These are phyloP conservation scores for Drosophila hamatofila DNA, from an alignment of 2,888 invertebrate genomes.

Conservation along the genomic window DNA sequence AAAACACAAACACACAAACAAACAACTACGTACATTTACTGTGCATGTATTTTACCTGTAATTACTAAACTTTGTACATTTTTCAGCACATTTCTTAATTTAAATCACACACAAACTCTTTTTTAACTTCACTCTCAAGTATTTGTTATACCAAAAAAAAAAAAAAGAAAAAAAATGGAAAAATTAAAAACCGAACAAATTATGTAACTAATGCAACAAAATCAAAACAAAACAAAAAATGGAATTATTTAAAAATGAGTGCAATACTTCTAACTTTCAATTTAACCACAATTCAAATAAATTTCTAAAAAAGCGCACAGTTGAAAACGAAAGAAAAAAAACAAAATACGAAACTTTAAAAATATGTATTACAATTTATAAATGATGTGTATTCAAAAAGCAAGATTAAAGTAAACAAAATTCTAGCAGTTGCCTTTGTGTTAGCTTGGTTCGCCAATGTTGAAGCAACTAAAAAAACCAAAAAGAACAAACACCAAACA, in stretches of 20 bases:
- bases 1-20: constrained; percentile 21
- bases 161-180: constrained; percentile 61
- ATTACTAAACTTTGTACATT: constrained; percentile 72
- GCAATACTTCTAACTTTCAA: constrained; percentile 53
- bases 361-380: constrained; percentile 38
- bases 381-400: constrained; percentile 59
- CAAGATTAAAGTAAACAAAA: constrained; percentile 44
- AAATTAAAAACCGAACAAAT: constrained; percentile 11
- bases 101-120: constrained; percentile 32
- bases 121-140: constrained; percentile 58
- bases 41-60: constrained; percentile 68
- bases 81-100: constrained; percentile 62
- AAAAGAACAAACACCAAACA: constrained; percentile 62
- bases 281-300: constrained; percentile 20
- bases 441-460: constrained; percentile 29
- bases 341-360: constrained; percentile 34
- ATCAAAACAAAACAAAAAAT: constrained; percentile 50
- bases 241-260: constrained; percentile 30
- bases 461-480: constrained; percentile 42
- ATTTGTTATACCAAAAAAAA: constrained; percentile 68
- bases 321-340: constrained; percentile 19
- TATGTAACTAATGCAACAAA: constrained; percentile 47
- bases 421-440: constrained; percentile 48
- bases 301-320: constrained; percentile 59
- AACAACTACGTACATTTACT: constrained; percentile 34